Evolutionary conservation across 2,888 invertebrate species (phyloP).

Genomic region (Mimumesa dahlbomi): DNA sequence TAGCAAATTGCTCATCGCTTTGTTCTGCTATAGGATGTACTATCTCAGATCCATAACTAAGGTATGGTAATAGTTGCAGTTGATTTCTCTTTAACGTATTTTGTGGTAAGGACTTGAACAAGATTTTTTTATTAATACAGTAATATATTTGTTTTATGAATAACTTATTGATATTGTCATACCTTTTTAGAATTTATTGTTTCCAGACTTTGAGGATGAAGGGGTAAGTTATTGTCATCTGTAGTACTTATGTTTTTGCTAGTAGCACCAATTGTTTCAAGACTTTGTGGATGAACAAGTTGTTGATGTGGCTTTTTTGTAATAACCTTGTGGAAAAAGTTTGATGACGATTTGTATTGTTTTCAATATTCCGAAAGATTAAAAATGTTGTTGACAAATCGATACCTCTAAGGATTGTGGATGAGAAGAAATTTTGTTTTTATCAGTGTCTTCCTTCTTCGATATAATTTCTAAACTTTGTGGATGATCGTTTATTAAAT

Average conservation of each 20-base stretch:
- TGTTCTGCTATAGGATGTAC: slow-evolving; percentile 93
- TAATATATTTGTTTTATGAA: background rate
- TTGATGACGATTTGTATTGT: slow-evolving; percentile 1
- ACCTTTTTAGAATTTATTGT: slow-evolving; percentile 83
- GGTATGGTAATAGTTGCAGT: slow-evolving; percentile 76
- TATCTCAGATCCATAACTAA: slow-evolving; percentile 87
- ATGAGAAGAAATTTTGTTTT: slow-evolving; percentile 78
- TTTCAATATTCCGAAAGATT: no score
- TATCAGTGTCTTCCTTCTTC: slow-evolving; percentile 75
- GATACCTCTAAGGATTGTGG: slow-evolving; percentile 77
- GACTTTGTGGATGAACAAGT: slow-evolving; percentile 77
- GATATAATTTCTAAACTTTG: slow-evolving; percentile 78
- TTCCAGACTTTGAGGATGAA: slow-evolving; percentile 91
- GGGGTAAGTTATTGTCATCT: slow-evolving; percentile 84
- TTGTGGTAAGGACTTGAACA: slow-evolving; percentile 73
- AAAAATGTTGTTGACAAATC: no score
- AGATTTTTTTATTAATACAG: slow-evolving; percentile 11
- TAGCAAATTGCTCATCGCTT: slow-evolving; percentile 85
- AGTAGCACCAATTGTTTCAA: slow-evolving; percentile 77
- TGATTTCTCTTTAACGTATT: slow-evolving; percentile 78
- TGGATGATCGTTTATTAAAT: slow-evolving; percentile 74
- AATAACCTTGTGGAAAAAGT: slow-evolving; percentile 66
- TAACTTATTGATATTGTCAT: background rate
- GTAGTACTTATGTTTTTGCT: slow-evolving; percentile 75
- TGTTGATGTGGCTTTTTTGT: slow-evolving; percentile 75